Evolutionary conservation across 2,888 invertebrate genomes (phyloP).

Genomic region (Polydrusus tereticollis): DNA sequence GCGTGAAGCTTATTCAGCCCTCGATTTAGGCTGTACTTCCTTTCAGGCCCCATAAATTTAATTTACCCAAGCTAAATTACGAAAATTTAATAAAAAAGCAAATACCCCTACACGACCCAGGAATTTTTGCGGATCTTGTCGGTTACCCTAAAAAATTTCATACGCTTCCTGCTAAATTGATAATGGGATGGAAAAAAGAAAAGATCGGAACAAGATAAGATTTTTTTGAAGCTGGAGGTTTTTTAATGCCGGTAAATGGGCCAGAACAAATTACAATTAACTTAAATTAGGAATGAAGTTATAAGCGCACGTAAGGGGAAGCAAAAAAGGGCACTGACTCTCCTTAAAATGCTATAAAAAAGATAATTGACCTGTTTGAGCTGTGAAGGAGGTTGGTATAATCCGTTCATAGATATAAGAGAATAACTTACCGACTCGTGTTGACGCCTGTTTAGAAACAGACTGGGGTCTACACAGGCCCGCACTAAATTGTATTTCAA

Average conservation of each 20-base stretch:
- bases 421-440: no score
- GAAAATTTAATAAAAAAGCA: slow-evolving; percentile 6
- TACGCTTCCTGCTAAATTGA: not conserved
- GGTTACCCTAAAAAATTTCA: not conserved
- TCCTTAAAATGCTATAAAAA: no score
- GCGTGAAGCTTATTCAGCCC: not conserved
- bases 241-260: not conserved
- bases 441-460: no score
- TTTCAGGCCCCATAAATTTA: not conserved
- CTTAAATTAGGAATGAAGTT: no score
- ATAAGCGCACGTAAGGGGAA: no score
- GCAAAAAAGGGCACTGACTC: no score
- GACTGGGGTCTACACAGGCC: no score
- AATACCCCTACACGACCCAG: not conserved
- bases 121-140: not conserved
- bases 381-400: no score
- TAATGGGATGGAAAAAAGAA: not conserved
- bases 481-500: no score
- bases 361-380: no score
- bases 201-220: not conserved
- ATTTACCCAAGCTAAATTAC: slow-evolving; percentile 4
- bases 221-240: not conserved
- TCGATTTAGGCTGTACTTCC: not conserved
- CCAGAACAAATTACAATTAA: no score
- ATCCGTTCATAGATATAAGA: no score